Percentiles rank a stretch among this genome's conserved stretches.
Conservation (phyloP, 2,888 invertebrate genomes). For the Actias luna region DNA sequence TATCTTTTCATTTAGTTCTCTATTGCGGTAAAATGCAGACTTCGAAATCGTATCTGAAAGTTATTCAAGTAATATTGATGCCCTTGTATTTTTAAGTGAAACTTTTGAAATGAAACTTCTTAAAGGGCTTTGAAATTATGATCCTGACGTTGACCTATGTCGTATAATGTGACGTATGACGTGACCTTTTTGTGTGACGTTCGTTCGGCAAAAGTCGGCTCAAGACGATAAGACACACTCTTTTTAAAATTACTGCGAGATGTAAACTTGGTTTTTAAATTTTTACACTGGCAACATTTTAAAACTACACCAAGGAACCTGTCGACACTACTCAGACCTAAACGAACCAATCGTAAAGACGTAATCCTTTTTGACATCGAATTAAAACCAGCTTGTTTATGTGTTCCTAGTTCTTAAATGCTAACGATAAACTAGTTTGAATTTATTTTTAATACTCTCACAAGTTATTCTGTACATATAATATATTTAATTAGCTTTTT, state of each 20-base stretch:
- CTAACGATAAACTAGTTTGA: background rate
- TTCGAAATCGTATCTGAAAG: no score
- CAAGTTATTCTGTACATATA: background rate
- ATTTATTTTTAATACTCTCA: background rate
- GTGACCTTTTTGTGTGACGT: no score
- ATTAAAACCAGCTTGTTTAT: conserved; percentile 1
- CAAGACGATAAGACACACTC: no score
- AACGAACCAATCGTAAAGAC: background rate
- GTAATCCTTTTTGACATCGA: conserved; percentile 8
- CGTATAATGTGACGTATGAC: no score
- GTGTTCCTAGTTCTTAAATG: background rate
- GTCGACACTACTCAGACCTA: background rate
- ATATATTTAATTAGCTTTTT: background rate
- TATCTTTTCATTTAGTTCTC: no score
- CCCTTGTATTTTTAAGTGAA: no score
- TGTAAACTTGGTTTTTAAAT: background rate
- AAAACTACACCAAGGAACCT: background rate
- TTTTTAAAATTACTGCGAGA: background rate
- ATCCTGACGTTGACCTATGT: no score
- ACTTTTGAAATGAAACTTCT: no score
- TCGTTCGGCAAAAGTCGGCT: no score
- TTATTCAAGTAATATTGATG: no score
- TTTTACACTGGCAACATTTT: background rate
- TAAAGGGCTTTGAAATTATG: no score
- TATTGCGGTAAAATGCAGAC: no score